These are phyloP conservation scores for Mellilla xanthometata DNA, from an alignment of 2,888 invertebrate species.

Conservation along the genomic window DNA sequence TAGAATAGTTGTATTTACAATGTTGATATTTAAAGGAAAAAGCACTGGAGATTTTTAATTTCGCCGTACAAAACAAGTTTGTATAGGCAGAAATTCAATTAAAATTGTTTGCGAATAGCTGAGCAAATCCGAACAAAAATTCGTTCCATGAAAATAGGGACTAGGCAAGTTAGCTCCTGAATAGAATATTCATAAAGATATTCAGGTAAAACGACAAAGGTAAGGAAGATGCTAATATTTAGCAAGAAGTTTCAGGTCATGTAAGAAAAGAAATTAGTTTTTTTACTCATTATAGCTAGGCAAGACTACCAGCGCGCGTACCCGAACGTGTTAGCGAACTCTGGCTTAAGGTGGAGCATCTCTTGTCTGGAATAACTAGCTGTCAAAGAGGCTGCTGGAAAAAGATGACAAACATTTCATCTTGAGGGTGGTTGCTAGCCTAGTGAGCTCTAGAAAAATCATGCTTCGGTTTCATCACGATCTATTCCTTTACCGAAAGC, in stretches of 20 bases:
- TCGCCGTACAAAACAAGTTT: conserved; percentile 61
- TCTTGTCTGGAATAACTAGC: too few relatives aligned
- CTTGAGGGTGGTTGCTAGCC: too few relatives aligned
- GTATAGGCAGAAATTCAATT: conserved; percentile 72
- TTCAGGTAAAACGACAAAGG: conserved; percentile 60
- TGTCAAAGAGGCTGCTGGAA: too few relatives aligned
- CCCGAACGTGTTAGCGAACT: too few relatives aligned
- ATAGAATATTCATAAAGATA: conserved; percentile 78
- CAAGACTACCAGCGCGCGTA: too few relatives aligned
- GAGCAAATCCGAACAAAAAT: conserved; percentile 70
- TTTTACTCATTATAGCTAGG: too few relatives aligned
- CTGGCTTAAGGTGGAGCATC: too few relatives aligned
- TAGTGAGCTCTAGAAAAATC: too few relatives aligned
- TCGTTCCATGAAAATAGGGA: conserved; percentile 67
- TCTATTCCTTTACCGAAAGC: too few relatives aligned
- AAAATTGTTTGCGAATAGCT: conserved; percentile 76
- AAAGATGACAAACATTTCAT: too few relatives aligned
- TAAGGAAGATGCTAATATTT: conserved; percentile 44
- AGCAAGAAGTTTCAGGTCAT: conserved; percentile 44
- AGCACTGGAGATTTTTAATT: conserved; percentile 47
- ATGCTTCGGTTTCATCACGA: too few relatives aligned
- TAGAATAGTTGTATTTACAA: conserved; percentile 19
- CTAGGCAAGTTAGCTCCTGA: conserved; percentile 70
- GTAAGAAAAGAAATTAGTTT: neutral
- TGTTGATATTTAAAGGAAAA: conserved; percentile 28